phyloP scores from a whole-genome alignment of 2,113 vertebrate genomes.

The Nipponia nippon region DNA sequence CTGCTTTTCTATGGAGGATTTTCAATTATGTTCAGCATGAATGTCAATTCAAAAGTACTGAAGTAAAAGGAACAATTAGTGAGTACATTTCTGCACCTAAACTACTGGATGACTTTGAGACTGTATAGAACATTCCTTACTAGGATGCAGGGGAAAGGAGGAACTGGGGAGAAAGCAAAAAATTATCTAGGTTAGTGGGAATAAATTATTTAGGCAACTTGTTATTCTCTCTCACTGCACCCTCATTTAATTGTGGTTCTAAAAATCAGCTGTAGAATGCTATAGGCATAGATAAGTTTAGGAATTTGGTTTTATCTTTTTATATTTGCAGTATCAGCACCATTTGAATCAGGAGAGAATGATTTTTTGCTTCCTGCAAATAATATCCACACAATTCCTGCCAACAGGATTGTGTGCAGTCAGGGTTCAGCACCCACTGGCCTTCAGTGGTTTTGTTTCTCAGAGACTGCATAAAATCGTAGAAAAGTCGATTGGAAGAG shows the following conservation, averaged over 20 bases:
- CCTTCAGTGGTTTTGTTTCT: not conserved
- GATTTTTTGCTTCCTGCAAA: not conserved
- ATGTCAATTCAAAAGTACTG: not conserved
- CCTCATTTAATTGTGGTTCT: not conserved
- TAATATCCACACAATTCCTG: not conserved
- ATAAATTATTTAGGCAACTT: not conserved
- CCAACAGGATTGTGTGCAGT: not conserved
- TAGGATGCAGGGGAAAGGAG: not conserved
- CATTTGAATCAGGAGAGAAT: not conserved
- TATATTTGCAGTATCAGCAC: not conserved
- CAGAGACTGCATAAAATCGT: not conserved
- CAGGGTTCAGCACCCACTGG: not conserved
- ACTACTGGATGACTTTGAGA: not conserved
- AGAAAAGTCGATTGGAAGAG: not conserved
- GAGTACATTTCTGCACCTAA: not conserved
- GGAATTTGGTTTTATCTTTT: not conserved
- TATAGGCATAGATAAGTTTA: not conserved
- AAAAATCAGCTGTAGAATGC: not conserved
- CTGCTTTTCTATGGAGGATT: not conserved
- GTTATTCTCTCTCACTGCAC: not conserved
- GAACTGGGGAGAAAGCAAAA: not conserved
- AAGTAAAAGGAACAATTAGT: not conserved
- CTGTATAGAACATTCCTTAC: not conserved
- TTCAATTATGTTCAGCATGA: not conserved
- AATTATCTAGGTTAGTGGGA: not conserved